Base-by-base conservation (phyloP, 1,140 invertebrate genomes). In the Aphaenogaster rudis region DNA sequence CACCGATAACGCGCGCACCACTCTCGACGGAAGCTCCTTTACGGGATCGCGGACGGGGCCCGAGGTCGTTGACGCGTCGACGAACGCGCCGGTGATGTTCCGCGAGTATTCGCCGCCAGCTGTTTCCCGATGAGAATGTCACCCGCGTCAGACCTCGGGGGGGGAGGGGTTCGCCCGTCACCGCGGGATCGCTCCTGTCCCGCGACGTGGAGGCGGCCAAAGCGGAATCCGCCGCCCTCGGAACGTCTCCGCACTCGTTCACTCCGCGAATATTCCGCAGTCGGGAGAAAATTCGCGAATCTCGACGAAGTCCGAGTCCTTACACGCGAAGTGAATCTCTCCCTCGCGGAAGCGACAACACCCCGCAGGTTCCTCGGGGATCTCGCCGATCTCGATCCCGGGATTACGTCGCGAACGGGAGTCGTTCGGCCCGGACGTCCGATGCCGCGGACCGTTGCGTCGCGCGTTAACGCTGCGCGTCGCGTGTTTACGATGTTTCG, bases 41-140 rank as follows among this genome's bases (percentile, higher is more conserved):
- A 57, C 50, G 61, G 36, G 79, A 72, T 39, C 77, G 61, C 36
- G 21, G 6, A 57, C 39, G 39, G 42, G 57, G n/a, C 39, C 13
- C 42, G 71, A 76, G 72, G 54, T 57, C 66, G 71, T 74, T 89
- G 88, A 72, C 81, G 64, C 63, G 48, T 69, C 54, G 36, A 36
- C 52, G 57, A 28, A 28, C 50, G 39, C 21, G 52, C 54, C 80
- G 42, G 9, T n/a, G 66, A 86, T 89, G 57, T 88, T 63, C 72
- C 85, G 63, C 39, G 17, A 33, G 42, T 28, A 66, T 45, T 67
- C 45, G 33, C 21, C 61, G 48, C 64, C 78, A 81, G 78, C 64
- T 81, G 78, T 81, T 28, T 21, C 17, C 3, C 36, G 13, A 17
- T 28, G 78, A 78, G 52, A 69, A 61, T 36, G 77, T 82, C 52